Conservation (phyloP, 2,797 vertebrate genomes). For the Mormyrus hasselquistii region DNA sequence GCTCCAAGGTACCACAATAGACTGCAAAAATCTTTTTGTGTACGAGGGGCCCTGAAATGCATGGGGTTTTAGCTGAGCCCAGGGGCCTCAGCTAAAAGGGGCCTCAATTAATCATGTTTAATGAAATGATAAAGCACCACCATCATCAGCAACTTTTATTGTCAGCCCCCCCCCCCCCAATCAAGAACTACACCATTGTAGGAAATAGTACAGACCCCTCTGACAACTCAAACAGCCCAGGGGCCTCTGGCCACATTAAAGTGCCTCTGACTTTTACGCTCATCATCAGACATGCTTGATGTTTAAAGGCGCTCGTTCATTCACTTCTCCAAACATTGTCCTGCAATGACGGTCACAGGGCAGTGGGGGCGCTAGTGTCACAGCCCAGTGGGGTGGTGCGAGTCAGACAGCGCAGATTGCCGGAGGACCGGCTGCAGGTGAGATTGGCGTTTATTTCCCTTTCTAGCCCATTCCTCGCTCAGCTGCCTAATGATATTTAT, state of each 20-base stretch:
- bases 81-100: neutral
- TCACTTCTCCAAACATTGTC: neutral
- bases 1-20: neutral
- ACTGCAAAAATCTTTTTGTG: neutral
- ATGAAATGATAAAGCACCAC: neutral
- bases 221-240: neutral
- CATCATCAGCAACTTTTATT: neutral
- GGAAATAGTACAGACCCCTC: neutral
- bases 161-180: neutral
- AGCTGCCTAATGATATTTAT: neutral
- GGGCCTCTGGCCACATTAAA: neutral
- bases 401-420: constrained; percentile 35
- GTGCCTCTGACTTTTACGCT: neutral
- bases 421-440: constrained; percentile 41
- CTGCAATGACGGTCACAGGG: constrained; percentile 32
- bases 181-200: neutral
- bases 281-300: neutral
- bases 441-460: neutral
- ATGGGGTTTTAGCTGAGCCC: neutral
- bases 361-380: constrained; percentile 39
- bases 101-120: neutral
- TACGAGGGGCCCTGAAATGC: neutral
- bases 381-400: constrained; percentile 39
- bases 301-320: neutral
- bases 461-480: neutral